Conservation (phyloP, 2,888 invertebrate species). For the Octodonta nipae region DNA sequence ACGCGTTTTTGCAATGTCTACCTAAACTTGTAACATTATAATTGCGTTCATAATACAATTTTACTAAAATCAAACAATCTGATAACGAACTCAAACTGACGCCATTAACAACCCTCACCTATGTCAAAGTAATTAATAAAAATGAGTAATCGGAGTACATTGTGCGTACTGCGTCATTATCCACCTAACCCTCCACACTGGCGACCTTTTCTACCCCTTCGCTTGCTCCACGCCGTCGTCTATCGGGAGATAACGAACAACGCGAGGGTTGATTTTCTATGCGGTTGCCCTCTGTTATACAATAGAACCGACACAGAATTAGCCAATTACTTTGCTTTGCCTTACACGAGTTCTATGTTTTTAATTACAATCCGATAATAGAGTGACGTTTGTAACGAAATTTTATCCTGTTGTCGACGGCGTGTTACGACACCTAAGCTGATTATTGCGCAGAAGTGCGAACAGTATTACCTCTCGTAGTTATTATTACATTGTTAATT, state of each 20-base stretch:
- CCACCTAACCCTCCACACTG: neutral
- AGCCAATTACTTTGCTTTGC: slow-evolving; percentile 36
- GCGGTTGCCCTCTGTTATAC: slow-evolving; percentile 38
- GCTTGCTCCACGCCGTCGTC: slow-evolving; percentile 3
- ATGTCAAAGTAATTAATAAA: too few species aligned
- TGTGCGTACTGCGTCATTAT: too few species aligned
- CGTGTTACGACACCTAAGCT: neutral
- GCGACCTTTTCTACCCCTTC: neutral
- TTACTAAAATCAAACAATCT: too few species aligned
- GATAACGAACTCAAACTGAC: too few species aligned
- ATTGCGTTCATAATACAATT: too few species aligned
- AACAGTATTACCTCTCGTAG: too few species aligned
- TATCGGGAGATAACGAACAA: slow-evolving; percentile 27
- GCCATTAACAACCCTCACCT: too few species aligned
- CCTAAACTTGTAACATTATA: too few species aligned
- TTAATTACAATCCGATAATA: slow-evolving; percentile 37
- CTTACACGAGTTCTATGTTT: slow-evolving; percentile 34
- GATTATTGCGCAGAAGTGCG: too few species aligned
- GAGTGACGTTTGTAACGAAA: slow-evolving; percentile 19
- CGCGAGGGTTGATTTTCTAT: slow-evolving; percentile 35
- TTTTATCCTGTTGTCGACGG: slow-evolving; percentile 13
- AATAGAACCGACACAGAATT: slow-evolving; percentile 35
- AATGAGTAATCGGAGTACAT: too few species aligned
- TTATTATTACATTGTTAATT: too few species aligned
- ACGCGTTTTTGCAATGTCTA: too few species aligned